A percentile compares a stretch with the other conserved stretches of the same genome.
These are phyloP conservation scores for Parnassius apollo DNA, from an alignment of 2,888 invertebrate genomes.

Conservation along the genomic window DNA sequence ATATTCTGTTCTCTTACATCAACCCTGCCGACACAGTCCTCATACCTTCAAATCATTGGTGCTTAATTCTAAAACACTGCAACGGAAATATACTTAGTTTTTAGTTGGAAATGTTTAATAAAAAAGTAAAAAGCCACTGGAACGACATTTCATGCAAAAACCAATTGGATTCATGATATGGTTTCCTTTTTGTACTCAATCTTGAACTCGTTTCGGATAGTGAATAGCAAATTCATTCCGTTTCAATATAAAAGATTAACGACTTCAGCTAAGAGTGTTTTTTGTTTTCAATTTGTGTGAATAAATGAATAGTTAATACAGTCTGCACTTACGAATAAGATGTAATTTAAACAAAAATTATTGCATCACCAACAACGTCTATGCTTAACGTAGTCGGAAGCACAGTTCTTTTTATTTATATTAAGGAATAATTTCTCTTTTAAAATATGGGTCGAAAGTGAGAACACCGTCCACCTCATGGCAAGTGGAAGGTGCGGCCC, in stretches of 20 bases:
- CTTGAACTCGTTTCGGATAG: conserved; percentile 53
- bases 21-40: conserved; percentile 34
- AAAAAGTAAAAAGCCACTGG: conserved; percentile 49
- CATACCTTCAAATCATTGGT: conserved; percentile 33
- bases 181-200: conserved; percentile 41
- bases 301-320: no score
- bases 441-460: no score
- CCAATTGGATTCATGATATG: conserved; percentile 62
- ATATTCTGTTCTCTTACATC: conserved; percentile 42
- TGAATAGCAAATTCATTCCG: conserved; percentile 63
- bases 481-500: no score
- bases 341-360: no score
- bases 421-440: no score
- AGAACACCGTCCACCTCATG: no score
- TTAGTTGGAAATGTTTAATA: conserved; percentile 40
- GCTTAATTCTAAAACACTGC: conserved; percentile 25
- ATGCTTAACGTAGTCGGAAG: no score
- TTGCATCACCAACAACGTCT: no score
- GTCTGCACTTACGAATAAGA: no score
- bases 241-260: conserved; percentile 11
- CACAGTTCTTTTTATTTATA: no score
- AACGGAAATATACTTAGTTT: conserved; percentile 29
- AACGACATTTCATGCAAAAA: conserved; percentile 56
- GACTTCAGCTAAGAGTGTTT: not conserved
- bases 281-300: no score